A percentile compares a stretch with the other conserved stretches of the same genome.
Conservation (phyloP, 2,888 invertebrate genomes). For the Pardosa pseudoannulata region DNA sequence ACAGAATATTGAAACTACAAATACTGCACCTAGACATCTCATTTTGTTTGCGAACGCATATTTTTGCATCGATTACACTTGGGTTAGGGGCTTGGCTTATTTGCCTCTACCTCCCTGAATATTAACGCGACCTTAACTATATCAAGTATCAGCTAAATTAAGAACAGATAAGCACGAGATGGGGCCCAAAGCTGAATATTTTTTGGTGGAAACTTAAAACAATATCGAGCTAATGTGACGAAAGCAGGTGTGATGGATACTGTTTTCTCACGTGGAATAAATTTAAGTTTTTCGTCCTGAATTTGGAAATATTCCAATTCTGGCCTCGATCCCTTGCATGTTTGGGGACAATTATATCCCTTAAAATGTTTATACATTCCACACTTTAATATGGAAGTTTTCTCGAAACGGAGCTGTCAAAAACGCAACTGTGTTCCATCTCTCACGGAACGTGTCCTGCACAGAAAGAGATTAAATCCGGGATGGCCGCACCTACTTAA, state of each 20-base stretch:
- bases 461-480: background rate
- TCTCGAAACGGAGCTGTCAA: background rate
- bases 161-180: background rate
- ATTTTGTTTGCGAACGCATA: no score
- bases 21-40: no score
- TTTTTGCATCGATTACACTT: no score
- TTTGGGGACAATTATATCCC: background rate
- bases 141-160: background rate
- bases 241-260: background rate
- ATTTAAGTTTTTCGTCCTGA: background rate
- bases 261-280: background rate
- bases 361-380: slow-evolving; percentile 5
- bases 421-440: background rate
- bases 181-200: no score
- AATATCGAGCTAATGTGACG: background rate
- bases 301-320: background rate
- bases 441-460: background rate
- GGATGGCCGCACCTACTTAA: background rate
- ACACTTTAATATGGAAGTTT: background rate
- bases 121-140: no score
- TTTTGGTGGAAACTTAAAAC: no score
- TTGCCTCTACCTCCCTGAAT: no score
- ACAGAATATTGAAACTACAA: no score
- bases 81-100: no score
- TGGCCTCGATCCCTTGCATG: background rate